phyloP scores from a whole-genome alignment of 2,113 vertebrate species.

The Dasyurus viverrinus region DNA sequence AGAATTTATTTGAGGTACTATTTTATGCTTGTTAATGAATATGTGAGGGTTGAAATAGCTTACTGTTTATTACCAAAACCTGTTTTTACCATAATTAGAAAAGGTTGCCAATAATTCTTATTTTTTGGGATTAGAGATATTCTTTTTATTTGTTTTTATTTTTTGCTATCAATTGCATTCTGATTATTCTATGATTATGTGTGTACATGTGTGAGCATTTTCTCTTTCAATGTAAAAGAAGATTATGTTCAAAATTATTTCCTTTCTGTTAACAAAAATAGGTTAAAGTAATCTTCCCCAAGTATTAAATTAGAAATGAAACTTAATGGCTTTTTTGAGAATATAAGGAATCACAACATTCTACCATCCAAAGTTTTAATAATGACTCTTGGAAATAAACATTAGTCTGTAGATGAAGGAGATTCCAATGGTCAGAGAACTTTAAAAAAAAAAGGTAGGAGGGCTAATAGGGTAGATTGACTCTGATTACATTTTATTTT shows the following conservation, averaged over 20 bases:
- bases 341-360: neutral
- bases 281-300: neutral
- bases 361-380: neutral
- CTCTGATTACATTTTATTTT: neutral
- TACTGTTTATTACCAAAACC: no score
- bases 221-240: neutral
- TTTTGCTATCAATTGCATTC: neutral
- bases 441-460: neutral
- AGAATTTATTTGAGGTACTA: no score
- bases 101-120: neutral
- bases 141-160: neutral
- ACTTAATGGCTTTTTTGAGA: neutral
- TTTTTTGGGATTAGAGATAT: neutral
- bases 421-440: neutral
- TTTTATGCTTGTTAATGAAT: no score
- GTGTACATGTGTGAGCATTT: neutral
- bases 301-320: neutral
- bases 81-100: neutral
- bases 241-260: neutral
- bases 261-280: neutral
- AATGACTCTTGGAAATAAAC: slow-evolving; percentile 13
- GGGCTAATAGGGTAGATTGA: neutral
- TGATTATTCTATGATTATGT: neutral
- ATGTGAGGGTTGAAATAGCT: no score
- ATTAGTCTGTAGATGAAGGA: neutral